These are phyloP conservation scores for Alloplasta piceator DNA, from an alignment of 2,888 invertebrate species.

Conservation along the genomic window DNA sequence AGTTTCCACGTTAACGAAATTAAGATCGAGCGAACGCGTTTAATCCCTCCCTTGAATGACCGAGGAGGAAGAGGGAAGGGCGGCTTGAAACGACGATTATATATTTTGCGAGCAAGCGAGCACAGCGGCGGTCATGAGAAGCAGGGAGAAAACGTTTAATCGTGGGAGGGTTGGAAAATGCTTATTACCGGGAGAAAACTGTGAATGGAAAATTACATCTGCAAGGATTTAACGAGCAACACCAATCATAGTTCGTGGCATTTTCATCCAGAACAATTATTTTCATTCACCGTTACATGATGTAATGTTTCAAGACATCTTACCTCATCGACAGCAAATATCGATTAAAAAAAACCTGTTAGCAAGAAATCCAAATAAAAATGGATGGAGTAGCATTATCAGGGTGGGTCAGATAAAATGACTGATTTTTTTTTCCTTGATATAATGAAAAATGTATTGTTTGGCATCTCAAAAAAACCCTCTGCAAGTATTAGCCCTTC, in stretches of 20 bases:
- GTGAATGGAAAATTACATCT: constrained; percentile 8
- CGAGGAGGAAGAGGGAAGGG: constrained; percentile 18
- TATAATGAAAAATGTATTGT: no score
- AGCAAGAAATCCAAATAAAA: no score
- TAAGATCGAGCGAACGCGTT: constrained; percentile 50
- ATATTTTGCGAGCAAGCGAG: constrained; percentile 24
- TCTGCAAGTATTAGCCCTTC: no score
- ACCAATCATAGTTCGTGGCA: constrained; percentile 1
- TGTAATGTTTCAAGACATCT: no score
- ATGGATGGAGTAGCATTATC: no score
- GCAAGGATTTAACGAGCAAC: constrained; percentile 14
- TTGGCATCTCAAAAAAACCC: no score
- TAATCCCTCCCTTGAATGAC: constrained; percentile 41
- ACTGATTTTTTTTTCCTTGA: no score
- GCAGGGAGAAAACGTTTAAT: constrained; percentile 25
- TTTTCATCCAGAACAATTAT: not conserved
- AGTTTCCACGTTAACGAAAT: constrained; percentile 49
- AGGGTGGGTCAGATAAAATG: no score
- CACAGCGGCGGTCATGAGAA: not conserved
- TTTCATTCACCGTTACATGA: not conserved
- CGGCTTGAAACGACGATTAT: not conserved
- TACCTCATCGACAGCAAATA: no score
- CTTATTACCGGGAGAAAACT: constrained; percentile 30
- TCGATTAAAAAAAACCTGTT: no score
- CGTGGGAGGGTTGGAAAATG: constrained; percentile 20